These are phyloP conservation scores for Drosophila willistoni DNA, from an alignment of 1,140 invertebrate species.

Conservation along the genomic window DNA sequence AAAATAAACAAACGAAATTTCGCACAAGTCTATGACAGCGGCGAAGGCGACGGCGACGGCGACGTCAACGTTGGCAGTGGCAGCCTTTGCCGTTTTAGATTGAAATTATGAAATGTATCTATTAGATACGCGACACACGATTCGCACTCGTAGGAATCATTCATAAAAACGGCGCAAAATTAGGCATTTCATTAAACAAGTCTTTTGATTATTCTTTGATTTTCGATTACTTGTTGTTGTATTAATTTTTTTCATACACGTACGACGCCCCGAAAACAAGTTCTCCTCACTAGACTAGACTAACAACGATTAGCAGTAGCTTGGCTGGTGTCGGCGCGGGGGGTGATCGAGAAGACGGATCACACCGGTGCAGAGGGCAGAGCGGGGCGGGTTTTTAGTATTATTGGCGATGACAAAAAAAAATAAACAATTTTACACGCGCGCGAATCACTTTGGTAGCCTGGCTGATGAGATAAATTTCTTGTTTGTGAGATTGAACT, in stretches of 20 bases:
- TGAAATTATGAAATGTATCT: slow-evolving; percentile 44
- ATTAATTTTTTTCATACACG: slow-evolving; percentile 45
- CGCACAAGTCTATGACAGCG: not conserved
- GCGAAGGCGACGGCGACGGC: no score
- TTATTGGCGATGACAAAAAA: slow-evolving; percentile 7
- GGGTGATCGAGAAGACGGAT: not conserved
- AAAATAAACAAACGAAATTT: slow-evolving; percentile 17
- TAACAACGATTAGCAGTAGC: not conserved
- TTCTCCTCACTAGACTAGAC: slow-evolving; percentile 31
- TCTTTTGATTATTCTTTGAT: not conserved
- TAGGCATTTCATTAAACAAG: slow-evolving; percentile 50
- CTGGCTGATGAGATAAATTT: not conserved
- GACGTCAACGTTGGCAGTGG: not conserved
- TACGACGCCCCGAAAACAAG: slow-evolving; percentile 48
- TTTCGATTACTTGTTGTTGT: slow-evolving; percentile 1
- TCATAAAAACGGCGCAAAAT: slow-evolving; percentile 49
- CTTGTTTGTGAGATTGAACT: not conserved
- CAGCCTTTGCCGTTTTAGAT: slow-evolving; percentile 7
- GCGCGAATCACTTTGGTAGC: slow-evolving; percentile 25
- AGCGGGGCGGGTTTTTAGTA: not conserved
- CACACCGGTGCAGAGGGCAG: not conserved
- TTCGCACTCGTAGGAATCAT: slow-evolving; percentile 31
- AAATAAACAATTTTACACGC: slow-evolving; percentile 39
- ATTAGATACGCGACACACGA: slow-evolving; percentile 34
- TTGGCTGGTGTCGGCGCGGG: no score